These are phyloP conservation scores for Gymnopithys bicolor DNA, from an alignment of 2,797 vertebrate species.

Conservation along the genomic window DNA sequence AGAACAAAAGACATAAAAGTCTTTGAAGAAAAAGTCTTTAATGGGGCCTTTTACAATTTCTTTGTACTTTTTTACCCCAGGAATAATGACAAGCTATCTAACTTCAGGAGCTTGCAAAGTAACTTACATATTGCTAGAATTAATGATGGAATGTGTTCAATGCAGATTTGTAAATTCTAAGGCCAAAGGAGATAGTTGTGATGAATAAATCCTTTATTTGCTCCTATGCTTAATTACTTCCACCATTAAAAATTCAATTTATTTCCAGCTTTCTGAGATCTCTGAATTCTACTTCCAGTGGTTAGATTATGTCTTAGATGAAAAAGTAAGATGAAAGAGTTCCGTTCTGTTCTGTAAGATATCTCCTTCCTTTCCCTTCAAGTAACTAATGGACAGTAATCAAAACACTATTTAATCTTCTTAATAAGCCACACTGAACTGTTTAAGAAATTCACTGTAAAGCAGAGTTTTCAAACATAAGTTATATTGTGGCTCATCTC, in stretches of 20 bases:
- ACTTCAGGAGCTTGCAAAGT: background rate
- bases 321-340: conserved; percentile 31
- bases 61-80: background rate
- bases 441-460: background rate
- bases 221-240: conserved; percentile 19
- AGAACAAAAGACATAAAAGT: conserved; percentile 35
- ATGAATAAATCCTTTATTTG: conserved; percentile 10
- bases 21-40: conserved; percentile 39
- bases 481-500: background rate
- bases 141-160: conserved; percentile 8
- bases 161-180: background rate
- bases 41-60: background rate
- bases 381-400: background rate
- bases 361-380: background rate
- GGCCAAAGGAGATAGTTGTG: background rate
- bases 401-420: conserved; percentile 6
- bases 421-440: background rate
- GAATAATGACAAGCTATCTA: conserved; percentile 30
- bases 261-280: conserved; percentile 10
- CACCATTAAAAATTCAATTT: conserved; percentile 21
- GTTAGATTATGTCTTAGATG: background rate
- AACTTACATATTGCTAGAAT: conserved; percentile 18
- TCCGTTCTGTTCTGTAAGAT: background rate
- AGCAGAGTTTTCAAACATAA: background rate
- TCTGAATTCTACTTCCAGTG: background rate